Evolutionary conservation across 1,140 invertebrate genomes (phyloP), one percentile per base, ranked within the genome.

Genomic region (Acromyrmex charruanus): DNA sequence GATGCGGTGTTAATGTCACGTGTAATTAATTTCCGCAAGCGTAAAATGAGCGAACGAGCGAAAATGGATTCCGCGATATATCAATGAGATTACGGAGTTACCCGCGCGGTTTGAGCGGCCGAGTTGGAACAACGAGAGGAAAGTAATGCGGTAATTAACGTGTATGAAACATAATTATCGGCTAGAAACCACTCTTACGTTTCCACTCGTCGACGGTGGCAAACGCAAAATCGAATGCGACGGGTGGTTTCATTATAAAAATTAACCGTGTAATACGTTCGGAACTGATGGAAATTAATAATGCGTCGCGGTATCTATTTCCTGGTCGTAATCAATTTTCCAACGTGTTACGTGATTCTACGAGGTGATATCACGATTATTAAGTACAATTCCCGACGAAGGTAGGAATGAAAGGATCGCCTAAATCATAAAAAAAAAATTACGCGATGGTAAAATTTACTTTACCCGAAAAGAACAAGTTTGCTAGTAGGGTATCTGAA

Each of bases 111-210:
- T 84, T 28, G 69, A 84, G 25, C 31, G 65, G 25, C 63, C 35
- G 35, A 44, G 66, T 35, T 84, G 55, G 39, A 75, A 84, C 69
- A 84, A 75, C 55, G 68, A 28, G 21, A 74, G 71, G 80, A 84
- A 74, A 74, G 80, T 85, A 85, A 85, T 53, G 74, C 49, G 74
- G 74, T 85, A 85, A 85, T 85, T 85, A 85, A 79, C 82, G 82
- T 68, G 61, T 79, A 21, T 79, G 53, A 79, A 85, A 58, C 63
- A 79, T 77, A 66, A 85, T 85, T 85, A 79, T 85, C 74, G 74
- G 59, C 74, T 79, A 79, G 69, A 49, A 75, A 55, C 39, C 69
- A 14, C 55, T 74, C 69, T 84, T 84, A 74, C 69, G 66, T 51
- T 25, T 63, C 14, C 25, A 39, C 68, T 49, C 55, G 69, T 18